Evolutionary conservation across 1,140 invertebrate species (phyloP), one percentile per base, ranked within the genome.

Genomic region (Platyura marginata): DNA sequence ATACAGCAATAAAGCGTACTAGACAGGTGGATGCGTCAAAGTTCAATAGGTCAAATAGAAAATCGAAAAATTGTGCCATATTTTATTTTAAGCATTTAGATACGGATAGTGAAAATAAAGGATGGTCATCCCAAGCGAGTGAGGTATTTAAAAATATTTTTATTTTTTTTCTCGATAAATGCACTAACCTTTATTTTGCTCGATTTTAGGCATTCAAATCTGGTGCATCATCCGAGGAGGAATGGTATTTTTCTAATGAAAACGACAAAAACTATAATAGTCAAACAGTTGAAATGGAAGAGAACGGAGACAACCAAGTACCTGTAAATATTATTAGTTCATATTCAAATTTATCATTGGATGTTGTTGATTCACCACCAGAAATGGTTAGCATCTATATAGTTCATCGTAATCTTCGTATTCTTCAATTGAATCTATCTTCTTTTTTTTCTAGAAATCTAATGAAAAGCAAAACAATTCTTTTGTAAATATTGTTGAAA

Each of bases 21-120:
- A 64, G 67, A 45, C 57, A 64, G 45, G 53, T 66, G 25, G 62
- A 73, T 50, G 63, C 64, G 3, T 71, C 70, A 18, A 70, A 70
- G 51, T 72, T 72, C 48, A 72, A 71, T 53, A 64, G 75, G 32
- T 77, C 77, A 1, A 77, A 82, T 59, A 64, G 80, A 46, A 80
- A 77, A 54, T 81, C 78, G 11, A 81, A 79, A 51, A 84, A 87
- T 54, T 75, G 74, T 51, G 83, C 74, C 44, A 82, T 77, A 41
- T 86, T 80, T 56, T 86, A 87, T 59, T 86, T 82, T 58, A 81
- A 75, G 59, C 83, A 88, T 57, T 67, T 73, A 53, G 83, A 89
- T 53, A 87, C 82, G 2, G 82, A 87, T 59, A 81, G 81, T 1
- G 82, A 86, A 46, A 21, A 56, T 53, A 20, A 59, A 51, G 33